Evolutionary conservation across 1,140 invertebrate species (phyloP).

Genomic region (Chrysomallon squamiferum): DNA sequence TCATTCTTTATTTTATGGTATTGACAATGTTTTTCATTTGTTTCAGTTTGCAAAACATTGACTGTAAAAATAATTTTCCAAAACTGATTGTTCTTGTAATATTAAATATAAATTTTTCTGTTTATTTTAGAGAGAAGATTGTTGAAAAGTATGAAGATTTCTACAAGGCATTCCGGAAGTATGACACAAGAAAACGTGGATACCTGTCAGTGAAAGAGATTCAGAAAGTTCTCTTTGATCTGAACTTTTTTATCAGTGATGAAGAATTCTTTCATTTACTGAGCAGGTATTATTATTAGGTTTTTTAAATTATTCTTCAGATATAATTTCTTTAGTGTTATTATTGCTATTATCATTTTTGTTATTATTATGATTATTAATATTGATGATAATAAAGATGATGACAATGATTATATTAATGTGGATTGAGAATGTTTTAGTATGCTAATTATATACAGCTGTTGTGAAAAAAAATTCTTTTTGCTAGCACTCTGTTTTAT

Average conservation of each 20-base stretch:
- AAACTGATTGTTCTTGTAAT: neutral
- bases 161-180: slow-evolving; percentile 55
- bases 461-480: no score
- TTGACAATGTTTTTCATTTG: neutral
- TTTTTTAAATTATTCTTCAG: neutral
- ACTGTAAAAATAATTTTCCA: no score
- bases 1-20: no score
- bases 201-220: slow-evolving; percentile 50
- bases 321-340: neutral
- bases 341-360: no score
- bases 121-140: slow-evolving; percentile 50
- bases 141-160: slow-evolving; percentile 52
- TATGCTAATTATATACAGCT: no score
- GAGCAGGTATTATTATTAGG: slow-evolving; percentile 39
- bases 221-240: slow-evolving; percentile 54
- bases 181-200: slow-evolving; percentile 52
- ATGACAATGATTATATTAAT: no score
- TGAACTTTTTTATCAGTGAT: slow-evolving; percentile 55
- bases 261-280: slow-evolving; percentile 55
- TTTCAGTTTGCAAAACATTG: no score
- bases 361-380: no score
- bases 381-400: no score
- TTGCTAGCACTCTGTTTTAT: no score
- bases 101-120: no score
- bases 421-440: no score